These are phyloP conservation scores for Notodonta ziczac DNA, from an alignment of 2,888 invertebrate genomes.

Conservation along the genomic window DNA sequence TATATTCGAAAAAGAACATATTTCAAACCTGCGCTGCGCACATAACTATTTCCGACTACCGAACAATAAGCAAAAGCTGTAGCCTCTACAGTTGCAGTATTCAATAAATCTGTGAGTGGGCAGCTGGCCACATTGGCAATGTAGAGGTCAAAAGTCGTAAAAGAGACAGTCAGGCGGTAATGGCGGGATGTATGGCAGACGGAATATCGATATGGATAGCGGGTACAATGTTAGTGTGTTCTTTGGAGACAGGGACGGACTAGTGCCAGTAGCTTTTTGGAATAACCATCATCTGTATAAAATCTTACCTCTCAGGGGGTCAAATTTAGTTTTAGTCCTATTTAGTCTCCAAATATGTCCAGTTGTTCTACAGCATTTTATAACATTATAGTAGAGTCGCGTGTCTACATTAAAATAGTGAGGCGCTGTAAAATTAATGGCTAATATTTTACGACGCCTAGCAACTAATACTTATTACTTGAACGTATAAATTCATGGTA, in stretches of 20 bases:
- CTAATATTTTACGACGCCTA: too few species aligned
- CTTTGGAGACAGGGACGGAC: background rate
- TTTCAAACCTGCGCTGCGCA: background rate
- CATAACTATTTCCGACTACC: background rate
- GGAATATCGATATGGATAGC: background rate
- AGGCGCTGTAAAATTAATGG: too few species aligned
- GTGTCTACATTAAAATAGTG: too few species aligned
- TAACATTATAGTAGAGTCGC: too few species aligned
- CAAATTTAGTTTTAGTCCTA: too few species aligned
- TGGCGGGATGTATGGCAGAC: background rate
- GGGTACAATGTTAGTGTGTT: background rate
- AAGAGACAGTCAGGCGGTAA: background rate
- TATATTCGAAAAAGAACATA: too few species aligned
- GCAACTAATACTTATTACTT: too few species aligned
- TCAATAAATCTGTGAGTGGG: background rate
- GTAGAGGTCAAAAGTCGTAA: constrained; percentile 2
- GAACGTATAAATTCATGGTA: too few species aligned
- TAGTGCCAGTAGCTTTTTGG: background rate
- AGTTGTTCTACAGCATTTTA: too few species aligned
- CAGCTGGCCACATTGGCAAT: background rate
- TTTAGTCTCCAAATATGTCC: too few species aligned
- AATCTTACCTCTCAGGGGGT: too few species aligned
- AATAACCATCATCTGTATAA: too few species aligned
- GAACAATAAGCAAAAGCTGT: background rate
- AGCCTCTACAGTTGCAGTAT: background rate